Evolutionary conservation across 2,797 vertebrate genomes (phyloP).

Genomic region (Centroberyx gerrardi): DNA sequence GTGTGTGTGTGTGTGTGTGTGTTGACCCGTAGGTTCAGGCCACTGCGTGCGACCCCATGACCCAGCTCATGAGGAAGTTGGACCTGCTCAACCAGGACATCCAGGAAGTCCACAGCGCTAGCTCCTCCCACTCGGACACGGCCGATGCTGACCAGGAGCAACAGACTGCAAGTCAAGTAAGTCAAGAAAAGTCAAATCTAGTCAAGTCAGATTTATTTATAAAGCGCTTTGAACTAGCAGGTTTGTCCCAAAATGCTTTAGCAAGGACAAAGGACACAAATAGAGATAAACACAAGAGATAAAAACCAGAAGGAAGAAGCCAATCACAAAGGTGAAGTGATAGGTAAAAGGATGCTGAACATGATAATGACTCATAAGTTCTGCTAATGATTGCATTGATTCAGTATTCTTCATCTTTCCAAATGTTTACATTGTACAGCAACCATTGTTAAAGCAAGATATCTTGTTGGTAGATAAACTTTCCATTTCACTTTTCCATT

Average conservation of each 20-base stretch:
- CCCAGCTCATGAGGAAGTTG: slow-evolving; percentile 85
- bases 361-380: too few relatives aligned
- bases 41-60: slow-evolving; percentile 83
- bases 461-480: too few relatives aligned
- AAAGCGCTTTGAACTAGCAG: not conserved
- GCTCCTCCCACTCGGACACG: slow-evolving; percentile 70
- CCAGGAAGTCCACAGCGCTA: slow-evolving; percentile 77
- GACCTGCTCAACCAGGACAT: slow-evolving; percentile 84
- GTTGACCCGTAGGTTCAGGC: slow-evolving; percentile 66
- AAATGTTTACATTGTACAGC: too few relatives aligned
- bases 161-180: slow-evolving; percentile 64
- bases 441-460: too few relatives aligned
- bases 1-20: not conserved
- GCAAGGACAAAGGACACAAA: not conserved
- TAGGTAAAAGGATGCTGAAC: too few relatives aligned
- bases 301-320: slow-evolving; percentile 1
- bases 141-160: slow-evolving; percentile 68
- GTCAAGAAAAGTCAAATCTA: slow-evolving; percentile 38
- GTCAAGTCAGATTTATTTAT: not conserved
- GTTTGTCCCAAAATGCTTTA: not conserved
- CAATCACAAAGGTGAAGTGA: too few relatives aligned
- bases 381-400: too few relatives aligned
- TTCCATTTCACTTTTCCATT: too few relatives aligned
- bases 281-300: not conserved
- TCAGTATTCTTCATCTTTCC: too few relatives aligned